phyloP scores from a whole-genome alignment of 1,140 invertebrate genomes.

The Monomorium pharaonis region DNA sequence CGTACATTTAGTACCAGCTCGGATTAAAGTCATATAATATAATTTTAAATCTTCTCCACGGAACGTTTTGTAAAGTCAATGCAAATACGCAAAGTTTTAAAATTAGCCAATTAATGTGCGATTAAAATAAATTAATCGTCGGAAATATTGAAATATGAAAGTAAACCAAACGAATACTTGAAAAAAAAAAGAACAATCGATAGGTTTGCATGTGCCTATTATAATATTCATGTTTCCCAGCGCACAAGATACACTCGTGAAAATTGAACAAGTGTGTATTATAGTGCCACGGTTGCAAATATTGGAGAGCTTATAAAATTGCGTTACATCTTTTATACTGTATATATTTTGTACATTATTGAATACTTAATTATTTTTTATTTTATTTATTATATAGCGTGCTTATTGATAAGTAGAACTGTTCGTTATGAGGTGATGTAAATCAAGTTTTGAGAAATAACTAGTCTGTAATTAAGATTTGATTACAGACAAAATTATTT shows the following conservation, averaged over 20 bases:
- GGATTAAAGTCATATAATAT: background rate
- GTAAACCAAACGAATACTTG: slow-evolving; percentile 48
- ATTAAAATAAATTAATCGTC: slow-evolving; percentile 5
- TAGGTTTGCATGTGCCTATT: slow-evolving; percentile 42
- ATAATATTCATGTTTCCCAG: slow-evolving; percentile 9
- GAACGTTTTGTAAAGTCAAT: background rate
- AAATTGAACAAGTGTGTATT: background rate
- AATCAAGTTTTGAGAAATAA: slow-evolving; percentile 16
- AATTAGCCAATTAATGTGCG: background rate
- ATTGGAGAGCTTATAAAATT: slow-evolving; percentile 17
- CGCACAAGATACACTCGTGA: slow-evolving; percentile 15
- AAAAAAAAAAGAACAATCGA: slow-evolving; percentile 11
- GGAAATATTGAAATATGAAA: slow-evolving; percentile 10
- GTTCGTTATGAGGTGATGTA: slow-evolving; percentile 15
- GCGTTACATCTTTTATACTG: background rate
- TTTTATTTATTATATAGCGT: background rate
- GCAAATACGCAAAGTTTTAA: background rate
- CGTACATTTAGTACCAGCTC: background rate
- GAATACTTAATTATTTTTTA: slow-evolving; percentile 13
- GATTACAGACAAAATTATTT: background rate
- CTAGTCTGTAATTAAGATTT: background rate
- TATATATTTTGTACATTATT: background rate
- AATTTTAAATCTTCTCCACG: background rate
- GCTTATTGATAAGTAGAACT: background rate
- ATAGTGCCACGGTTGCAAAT: slow-evolving; percentile 11